Base-by-base conservation (phyloP, 2,888 invertebrate species). In the Dysmachus trigonus region DNA sequence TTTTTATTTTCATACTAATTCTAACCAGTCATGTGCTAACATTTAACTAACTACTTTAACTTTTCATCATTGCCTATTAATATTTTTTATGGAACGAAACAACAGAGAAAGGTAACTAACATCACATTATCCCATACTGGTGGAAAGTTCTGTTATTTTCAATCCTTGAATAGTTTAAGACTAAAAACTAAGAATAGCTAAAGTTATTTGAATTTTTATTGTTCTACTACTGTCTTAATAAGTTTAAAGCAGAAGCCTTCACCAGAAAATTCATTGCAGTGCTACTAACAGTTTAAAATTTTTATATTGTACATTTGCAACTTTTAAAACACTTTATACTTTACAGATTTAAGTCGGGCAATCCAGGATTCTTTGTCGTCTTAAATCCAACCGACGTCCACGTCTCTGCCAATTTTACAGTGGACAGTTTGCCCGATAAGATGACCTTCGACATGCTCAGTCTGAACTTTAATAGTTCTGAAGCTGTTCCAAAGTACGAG, bases 351-450 rank as follows among this genome's bases (percentile, higher is more conserved):
- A 95, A 95, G 91, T 91, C 94, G 22, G 96, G 96, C 0, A 95
- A 95, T 92, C 96, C 96, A 0, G 96, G 96, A 27, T 96, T 94
- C 92, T 92, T 96, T 89, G 95, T 96, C 31, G 94, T 95, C 79
- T 94, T 94, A 89, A 97, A 97, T 92, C 94, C 95, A 18, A 93
- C 93, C 0, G 91, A 91, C 10, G 90, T 91, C 38, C 90, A 90
- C 3, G 92, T 92, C 8, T 90, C 90, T 2, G 94, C 94, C 79
- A 93, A 96, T 90, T 93, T 96, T 74, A 93, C 93, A 0, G 88
- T 89, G 4, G 89, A 94, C 38, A 89, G 92, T 1, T 90, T 96
- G 87, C 94, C 96, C 0, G 92, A 92, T 13, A 93, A 94, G 89
- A 93, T 96, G 90, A 94, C 94, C 35, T 93, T 96, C n/a, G 91